Percentiles rank a stretch among this genome's conserved stretches.
Conservation (phyloP, 1,140 invertebrate species). For the Drosophila guanche region DNA sequence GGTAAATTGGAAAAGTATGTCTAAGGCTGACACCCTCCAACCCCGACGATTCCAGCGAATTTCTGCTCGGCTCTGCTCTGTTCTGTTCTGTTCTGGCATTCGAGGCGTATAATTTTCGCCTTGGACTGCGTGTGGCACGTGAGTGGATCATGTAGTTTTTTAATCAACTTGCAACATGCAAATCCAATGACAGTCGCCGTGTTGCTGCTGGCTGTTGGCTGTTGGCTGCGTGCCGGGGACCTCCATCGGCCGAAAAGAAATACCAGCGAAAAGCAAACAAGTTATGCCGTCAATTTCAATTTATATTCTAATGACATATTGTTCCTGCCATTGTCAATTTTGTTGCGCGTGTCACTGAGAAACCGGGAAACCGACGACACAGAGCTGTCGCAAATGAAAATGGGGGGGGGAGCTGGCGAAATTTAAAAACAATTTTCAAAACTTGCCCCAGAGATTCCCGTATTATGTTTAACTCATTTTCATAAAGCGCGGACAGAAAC, state of each 20-base stretch:
- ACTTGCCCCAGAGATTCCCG: conserved; percentile 43
- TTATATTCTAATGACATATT: conserved; percentile 68
- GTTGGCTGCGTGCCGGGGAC: conserved; percentile 21
- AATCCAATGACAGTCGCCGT: conserved; percentile 41
- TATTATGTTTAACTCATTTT: conserved; percentile 74
- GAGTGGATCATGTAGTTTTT: conserved; percentile 49
- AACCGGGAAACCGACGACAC: background rate
- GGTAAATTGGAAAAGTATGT: conserved; percentile 65
- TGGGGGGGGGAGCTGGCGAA: conserved; percentile 3
- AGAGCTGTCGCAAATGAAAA: too few relatives aligned
- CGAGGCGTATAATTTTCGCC: conserved; percentile 27
- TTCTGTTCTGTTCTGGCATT: background rate
- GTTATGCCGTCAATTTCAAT: conserved; percentile 59
- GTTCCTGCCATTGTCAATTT: conserved; percentile 50
- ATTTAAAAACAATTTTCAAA: conserved; percentile 68
- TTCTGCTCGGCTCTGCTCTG: background rate
- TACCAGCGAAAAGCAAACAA: conserved; percentile 39
- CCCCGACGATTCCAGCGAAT: background rate
- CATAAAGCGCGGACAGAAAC: conserved; percentile 55
- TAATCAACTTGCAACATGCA: conserved; percentile 58
- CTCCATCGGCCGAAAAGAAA: conserved; percentile 14
- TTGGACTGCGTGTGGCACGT: conserved; percentile 55
- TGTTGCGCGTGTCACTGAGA: conserved; percentile 38
- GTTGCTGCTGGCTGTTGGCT: background rate
- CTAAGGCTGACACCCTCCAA: conserved; percentile 19